Conservation (phyloP, 2,888 invertebrate genomes). For the Adineta ricciae region DNA sequence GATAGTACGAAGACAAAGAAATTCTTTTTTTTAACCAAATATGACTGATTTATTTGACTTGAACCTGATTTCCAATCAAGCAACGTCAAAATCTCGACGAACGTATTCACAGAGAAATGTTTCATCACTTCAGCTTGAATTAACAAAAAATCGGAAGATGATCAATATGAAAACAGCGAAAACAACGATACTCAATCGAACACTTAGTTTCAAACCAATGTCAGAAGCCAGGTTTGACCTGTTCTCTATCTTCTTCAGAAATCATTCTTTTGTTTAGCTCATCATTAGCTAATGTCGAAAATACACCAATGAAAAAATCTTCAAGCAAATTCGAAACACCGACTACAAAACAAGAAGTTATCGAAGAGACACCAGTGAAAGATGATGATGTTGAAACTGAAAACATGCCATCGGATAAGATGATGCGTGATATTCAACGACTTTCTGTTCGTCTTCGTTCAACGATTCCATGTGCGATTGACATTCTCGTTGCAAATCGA, state of each 20-base stretch:
- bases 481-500: too few relatives aligned
- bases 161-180: neutral
- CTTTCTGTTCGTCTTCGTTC: neutral
- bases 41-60: neutral
- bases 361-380: neutral
- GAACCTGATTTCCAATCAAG: neutral
- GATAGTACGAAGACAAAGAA: neutral
- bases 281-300: neutral
- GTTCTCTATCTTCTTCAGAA: neutral
- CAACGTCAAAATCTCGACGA: neutral
- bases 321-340: neutral
- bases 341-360: neutral
- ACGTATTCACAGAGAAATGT: neutral
- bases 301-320: neutral
- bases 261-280: neutral
- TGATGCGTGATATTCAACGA: neutral
- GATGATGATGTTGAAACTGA: neutral
- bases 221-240: neutral
- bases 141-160: neutral
- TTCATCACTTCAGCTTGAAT: neutral
- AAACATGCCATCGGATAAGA: neutral
- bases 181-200: neutral
- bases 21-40: too few relatives aligned
- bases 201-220: neutral
- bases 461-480: neutral